Evolutionary conservation across 2,797 vertebrate species (phyloP).

Genomic region (Intellagama lesueurii): DNA sequence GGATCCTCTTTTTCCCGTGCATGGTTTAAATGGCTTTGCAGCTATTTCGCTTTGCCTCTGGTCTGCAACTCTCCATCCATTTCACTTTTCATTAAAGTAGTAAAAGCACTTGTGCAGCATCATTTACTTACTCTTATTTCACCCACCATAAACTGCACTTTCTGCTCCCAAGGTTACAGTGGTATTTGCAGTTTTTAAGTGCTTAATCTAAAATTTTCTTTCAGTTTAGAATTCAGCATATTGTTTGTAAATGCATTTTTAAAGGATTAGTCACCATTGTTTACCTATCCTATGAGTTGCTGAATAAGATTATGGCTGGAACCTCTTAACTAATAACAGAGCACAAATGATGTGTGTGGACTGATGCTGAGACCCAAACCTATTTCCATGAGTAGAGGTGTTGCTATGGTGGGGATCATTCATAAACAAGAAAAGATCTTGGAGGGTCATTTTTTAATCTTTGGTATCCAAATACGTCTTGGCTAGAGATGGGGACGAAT

Average conservation of each 20-base stretch:
- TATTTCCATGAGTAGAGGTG: background rate
- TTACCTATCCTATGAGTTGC: background rate
- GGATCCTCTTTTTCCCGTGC: conserved; percentile 25
- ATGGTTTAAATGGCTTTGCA: conserved; percentile 27
- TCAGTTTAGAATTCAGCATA: conserved; percentile 43
- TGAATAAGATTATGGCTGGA: background rate
- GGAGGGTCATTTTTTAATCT: background rate
- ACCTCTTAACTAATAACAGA: background rate
- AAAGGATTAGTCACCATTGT: conserved; percentile 35
- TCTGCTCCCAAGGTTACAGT: conserved; percentile 36
- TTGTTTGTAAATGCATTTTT: conserved; percentile 44
- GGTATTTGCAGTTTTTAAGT: conserved; percentile 36
- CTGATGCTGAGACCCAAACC: background rate
- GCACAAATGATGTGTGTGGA: background rate
- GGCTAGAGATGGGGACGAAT: no score
- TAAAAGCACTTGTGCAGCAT: conserved; percentile 51
- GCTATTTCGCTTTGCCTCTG: conserved; percentile 29
- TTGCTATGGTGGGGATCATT: background rate
- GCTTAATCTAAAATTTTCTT: conserved; percentile 46
- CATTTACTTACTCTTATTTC: conserved; percentile 66
- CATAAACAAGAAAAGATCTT: background rate
- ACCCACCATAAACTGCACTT: conserved; percentile 57
- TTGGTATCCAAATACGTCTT: background rate
- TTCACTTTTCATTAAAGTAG: conserved; percentile 37
- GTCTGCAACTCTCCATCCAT: conserved; percentile 27